A percentile compares a stretch with the other conserved stretches of the same genome.
Evolutionary conservation across 2,888 invertebrate species (phyloP).

Genomic region (Bursaphelenchus okinawaensis): DNA sequence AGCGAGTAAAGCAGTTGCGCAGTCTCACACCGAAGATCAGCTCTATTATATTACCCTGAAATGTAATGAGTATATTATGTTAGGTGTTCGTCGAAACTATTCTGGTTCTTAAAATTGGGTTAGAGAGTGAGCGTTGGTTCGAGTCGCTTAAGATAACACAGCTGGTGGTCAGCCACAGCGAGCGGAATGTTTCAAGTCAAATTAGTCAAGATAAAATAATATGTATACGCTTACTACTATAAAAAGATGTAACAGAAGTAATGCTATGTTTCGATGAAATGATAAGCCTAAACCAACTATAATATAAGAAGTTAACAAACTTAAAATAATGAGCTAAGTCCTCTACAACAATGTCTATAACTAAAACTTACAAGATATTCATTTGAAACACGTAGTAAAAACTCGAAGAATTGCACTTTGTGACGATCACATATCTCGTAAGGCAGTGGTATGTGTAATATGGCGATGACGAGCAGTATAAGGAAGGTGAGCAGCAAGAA

Average conservation of each 20-base stretch:
- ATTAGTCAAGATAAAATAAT: no score
- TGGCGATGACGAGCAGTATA: constrained; percentile 23
- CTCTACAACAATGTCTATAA: not conserved
- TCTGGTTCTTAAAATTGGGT: no score
- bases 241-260: not conserved
- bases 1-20: constrained; percentile 38
- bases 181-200: no score
- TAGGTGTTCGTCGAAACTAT: no score
- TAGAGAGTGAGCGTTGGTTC: no score
- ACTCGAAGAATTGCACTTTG: constrained; percentile 46
- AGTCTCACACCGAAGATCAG: constrained; percentile 33
- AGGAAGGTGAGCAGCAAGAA: constrained; percentile 27
- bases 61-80: no score
- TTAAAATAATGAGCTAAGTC: no score
- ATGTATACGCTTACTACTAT: no score
- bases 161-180: no score
- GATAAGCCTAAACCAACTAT: constrained; percentile 2
- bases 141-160: no score
- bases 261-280: constrained; percentile 6
- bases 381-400: constrained; percentile 42
- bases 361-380: constrained; percentile 42
- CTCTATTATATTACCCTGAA: constrained; percentile 45
- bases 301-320: no score
- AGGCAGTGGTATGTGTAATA: constrained; percentile 44
- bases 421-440: constrained; percentile 43